A percentile compares a stretch with the other conserved stretches of the same genome.
Conservation (phyloP, 1,140 invertebrate genomes). For the Heliconius himera region DNA sequence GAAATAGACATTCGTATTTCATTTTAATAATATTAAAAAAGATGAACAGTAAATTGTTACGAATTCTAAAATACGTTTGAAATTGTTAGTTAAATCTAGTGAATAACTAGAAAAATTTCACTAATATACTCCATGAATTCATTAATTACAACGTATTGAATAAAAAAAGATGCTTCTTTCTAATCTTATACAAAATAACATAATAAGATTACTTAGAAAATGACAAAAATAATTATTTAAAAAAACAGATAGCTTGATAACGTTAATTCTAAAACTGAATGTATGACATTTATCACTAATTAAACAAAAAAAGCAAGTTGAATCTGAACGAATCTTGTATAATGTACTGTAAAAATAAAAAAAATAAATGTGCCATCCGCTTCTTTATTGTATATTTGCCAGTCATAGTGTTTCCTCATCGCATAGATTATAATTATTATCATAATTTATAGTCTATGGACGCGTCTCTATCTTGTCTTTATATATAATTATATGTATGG, state of each 20-base stretch:
- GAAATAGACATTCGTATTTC: neutral
- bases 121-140: neutral
- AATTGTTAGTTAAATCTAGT: neutral
- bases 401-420: constrained; percentile 44
- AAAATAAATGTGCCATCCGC: constrained; percentile 77
- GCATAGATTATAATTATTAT: constrained; percentile 49
- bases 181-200: neutral
- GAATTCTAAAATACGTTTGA: neutral
- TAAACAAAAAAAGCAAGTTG: constrained; percentile 36
- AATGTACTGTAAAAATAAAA: constrained; percentile 65
- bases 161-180: neutral
- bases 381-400: constrained; percentile 73
- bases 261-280: neutral
- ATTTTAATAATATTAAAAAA: neutral
- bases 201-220: neutral
- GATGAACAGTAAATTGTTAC: neutral
- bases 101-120: neutral
- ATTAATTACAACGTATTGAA: neutral
- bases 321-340: constrained; percentile 62
- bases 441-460: constrained; percentile 45
- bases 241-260: constrained; percentile 6
- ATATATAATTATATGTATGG: constrained; percentile 28
- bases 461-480: constrained; percentile 51
- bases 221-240: neutral
- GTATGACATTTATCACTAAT: constrained; percentile 36